These are phyloP conservation scores for Diarsia mendica DNA, from an alignment of 2,888 invertebrate species.

Conservation along the genomic window DNA sequence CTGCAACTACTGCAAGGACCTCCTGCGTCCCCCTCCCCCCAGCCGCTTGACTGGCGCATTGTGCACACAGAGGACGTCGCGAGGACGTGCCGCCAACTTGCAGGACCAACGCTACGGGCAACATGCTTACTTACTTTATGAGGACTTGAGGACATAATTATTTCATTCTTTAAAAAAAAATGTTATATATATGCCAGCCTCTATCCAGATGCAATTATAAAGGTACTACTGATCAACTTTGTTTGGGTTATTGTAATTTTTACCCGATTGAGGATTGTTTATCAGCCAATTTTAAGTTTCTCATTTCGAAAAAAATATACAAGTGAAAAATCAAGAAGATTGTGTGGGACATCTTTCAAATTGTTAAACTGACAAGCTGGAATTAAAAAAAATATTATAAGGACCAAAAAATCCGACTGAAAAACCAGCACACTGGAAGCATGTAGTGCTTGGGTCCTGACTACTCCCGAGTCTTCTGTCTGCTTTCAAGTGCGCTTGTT, in stretches of 20 bases:
- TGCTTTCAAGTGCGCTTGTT: neutral
- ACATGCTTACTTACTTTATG: neutral
- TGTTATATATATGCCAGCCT: neutral
- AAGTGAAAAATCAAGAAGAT: no score
- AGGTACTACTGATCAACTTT: no score
- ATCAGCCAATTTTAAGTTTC: no score
- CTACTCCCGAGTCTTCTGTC: no score
- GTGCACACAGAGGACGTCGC: slow-evolving; percentile 29
- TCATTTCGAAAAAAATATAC: no score
- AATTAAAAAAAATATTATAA: no score
- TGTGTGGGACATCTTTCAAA: no score
- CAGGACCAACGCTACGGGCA: slow-evolving; percentile 17
- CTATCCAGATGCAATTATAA: no score
- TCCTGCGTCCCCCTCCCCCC: neutral
- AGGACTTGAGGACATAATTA: neutral
- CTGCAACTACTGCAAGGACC: slow-evolving; percentile 3
- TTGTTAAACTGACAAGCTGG: no score
- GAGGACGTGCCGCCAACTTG: slow-evolving; percentile 21
- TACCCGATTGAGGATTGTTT: neutral
- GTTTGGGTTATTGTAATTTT: neutral
- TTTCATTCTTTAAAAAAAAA: no score
- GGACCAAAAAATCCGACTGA: neutral
- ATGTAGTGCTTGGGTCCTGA: neutral
- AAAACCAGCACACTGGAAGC: neutral
- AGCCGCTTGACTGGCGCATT: slow-evolving; percentile 30